Percentiles rank a stretch among this genome's conserved stretches.
These are phyloP conservation scores for Aleiodes leptofemur DNA, from an alignment of 2,888 invertebrate species.

Conservation along the genomic window DNA sequence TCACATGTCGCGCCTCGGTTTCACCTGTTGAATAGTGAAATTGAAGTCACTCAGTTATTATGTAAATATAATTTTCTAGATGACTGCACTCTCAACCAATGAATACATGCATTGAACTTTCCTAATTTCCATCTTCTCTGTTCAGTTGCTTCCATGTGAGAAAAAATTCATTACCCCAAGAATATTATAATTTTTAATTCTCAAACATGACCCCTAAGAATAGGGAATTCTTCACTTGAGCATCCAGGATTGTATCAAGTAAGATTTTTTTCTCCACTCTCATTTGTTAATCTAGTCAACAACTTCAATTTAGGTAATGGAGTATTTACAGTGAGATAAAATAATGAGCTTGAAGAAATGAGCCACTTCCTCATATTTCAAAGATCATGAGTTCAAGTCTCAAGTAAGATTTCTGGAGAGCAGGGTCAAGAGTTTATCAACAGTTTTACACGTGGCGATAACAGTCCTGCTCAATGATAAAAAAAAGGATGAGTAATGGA, in stretches of 20 bases:
- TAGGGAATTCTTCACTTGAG: background rate
- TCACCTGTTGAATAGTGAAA: constrained; percentile 5
- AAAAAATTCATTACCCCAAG: no score
- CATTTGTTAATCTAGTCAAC: no score
- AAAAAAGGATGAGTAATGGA: no score
- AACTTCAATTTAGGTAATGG: no score
- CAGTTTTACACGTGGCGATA: background rate
- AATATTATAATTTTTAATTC: background rate
- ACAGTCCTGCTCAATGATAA: background rate
- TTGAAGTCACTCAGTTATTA: background rate
- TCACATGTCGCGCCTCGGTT: background rate
- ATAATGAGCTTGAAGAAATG: no score
- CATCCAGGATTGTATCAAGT: background rate
- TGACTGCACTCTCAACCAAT: background rate
- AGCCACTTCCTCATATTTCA: background rate
- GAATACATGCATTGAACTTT: constrained; percentile 1
- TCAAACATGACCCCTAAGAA: background rate
- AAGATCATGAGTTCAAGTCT: constrained; percentile 10
- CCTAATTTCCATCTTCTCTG: background rate
- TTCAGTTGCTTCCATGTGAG: no score
- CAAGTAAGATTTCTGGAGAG: background rate
- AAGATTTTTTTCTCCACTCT: no score
- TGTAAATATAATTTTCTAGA: constrained; percentile 12
- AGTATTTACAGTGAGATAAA: no score
- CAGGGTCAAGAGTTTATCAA: constrained; percentile 2